Percentiles rank a stretch among this genome's conserved stretches.
These are phyloP conservation scores for Idaea straminata DNA, from an alignment of 2,888 invertebrate species.

Conservation along the genomic window DNA sequence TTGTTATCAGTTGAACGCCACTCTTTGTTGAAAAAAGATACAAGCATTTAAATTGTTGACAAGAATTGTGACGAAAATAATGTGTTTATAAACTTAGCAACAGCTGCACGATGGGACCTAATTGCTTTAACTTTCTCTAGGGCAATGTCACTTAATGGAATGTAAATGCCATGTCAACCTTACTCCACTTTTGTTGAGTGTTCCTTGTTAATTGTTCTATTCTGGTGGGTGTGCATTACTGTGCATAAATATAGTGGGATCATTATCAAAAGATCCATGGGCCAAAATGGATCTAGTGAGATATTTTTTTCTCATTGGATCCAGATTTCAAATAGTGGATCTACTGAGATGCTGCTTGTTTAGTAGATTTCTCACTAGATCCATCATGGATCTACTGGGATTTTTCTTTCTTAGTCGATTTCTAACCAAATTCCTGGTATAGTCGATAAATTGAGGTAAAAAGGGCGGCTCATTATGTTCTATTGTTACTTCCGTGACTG, in stretches of 20 bases:
- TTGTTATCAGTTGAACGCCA: neutral
- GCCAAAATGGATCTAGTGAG: too few species aligned
- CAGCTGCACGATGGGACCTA: neutral
- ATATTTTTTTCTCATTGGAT: too few species aligned
- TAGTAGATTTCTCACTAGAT: too few species aligned
- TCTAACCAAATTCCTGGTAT: too few species aligned
- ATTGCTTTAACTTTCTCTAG: constrained; percentile 20
- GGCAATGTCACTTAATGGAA: constrained; percentile 40
- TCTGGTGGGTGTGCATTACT: constrained; percentile 68
- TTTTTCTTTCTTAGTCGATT: too few species aligned
- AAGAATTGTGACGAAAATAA: neutral
- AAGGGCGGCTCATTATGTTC: neutral
- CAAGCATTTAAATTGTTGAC: neutral
- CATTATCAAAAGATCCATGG: too few species aligned
- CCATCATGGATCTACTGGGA: too few species aligned
- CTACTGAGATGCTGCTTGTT: neutral
- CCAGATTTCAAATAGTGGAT: too few species aligned
- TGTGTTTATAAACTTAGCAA: neutral
- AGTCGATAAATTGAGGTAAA: neutral
- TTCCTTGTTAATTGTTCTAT: constrained; percentile 47
- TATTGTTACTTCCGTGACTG: neutral
- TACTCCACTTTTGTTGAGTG: constrained; percentile 60
- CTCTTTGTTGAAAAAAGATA: neutral
- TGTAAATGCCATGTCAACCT: constrained; percentile 57
- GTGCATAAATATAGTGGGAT: too few species aligned